These are phyloP conservation scores for Trypoxylon attenuatum DNA, from an alignment of 2,888 invertebrate species.

Conservation along the genomic window DNA sequence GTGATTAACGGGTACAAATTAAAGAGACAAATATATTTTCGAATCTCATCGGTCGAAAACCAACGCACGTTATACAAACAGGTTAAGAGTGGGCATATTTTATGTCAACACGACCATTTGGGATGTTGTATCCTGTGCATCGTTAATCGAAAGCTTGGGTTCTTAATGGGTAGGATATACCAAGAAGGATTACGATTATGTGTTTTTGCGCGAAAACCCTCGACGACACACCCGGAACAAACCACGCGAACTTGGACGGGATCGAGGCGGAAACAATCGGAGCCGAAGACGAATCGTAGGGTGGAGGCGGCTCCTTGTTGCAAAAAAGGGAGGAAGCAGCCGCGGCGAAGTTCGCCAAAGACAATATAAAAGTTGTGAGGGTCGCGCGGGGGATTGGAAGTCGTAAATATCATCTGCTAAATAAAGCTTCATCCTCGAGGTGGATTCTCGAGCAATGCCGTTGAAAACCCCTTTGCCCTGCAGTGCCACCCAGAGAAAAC, in stretches of 20 bases:
- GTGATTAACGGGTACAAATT: not conserved
- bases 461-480: slow-evolving; percentile 66
- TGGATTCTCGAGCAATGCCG: slow-evolving; percentile 52
- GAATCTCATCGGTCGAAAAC: not conserved
- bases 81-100: not conserved
- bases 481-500: too few relatives aligned
- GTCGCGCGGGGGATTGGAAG: slow-evolving; percentile 66
- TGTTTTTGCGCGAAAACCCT: not conserved
- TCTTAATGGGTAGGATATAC: not conserved
- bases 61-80: not conserved
- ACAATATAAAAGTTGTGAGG: slow-evolving; percentile 68
- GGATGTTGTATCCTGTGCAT: too few relatives aligned
- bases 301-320: slow-evolving; percentile 1
- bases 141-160: not conserved
- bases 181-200: not conserved
- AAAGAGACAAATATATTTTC: not conserved
- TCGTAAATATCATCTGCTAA: slow-evolving; percentile 74
- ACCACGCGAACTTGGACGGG: not conserved
- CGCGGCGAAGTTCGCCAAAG: slow-evolving; percentile 61
- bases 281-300: slow-evolving; percentile 36
- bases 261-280: slow-evolving; percentile 29
- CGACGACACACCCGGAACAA: not conserved
- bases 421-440: slow-evolving; percentile 71
- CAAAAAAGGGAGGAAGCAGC: slow-evolving; percentile 17
- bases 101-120: too few relatives aligned